phyloP scores from a whole-genome alignment of 2,113 vertebrate species.

The Hyla sarda region DNA sequence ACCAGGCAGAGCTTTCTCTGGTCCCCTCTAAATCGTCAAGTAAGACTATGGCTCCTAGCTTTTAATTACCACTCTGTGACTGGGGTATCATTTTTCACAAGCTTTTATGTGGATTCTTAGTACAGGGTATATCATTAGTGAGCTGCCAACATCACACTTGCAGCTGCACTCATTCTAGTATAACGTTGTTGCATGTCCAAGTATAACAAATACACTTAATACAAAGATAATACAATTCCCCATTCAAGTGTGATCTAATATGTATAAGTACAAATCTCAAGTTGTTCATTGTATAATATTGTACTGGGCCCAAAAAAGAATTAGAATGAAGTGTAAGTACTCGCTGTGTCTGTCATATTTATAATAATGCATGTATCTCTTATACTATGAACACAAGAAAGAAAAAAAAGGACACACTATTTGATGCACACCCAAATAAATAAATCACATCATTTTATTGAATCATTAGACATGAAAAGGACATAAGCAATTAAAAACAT shows the following conservation, averaged over 20 bases:
- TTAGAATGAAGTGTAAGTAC: too few relatives aligned
- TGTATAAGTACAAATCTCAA: neutral
- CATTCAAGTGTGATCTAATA: neutral
- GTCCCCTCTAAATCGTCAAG: conserved; percentile 15
- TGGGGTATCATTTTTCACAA: conserved; percentile 44
- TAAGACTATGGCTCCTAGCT: conserved; percentile 58
- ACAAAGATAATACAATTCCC: conserved; percentile 4
- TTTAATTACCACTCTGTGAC: conserved; percentile 64
- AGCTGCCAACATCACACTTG: conserved; percentile 5
- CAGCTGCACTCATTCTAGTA: conserved; percentile 41
- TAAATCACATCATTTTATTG: too few relatives aligned
- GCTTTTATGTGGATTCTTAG: conserved; percentile 59
- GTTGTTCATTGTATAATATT: conserved; percentile 3
- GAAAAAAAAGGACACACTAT: too few relatives aligned
- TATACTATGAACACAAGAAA: too few relatives aligned
- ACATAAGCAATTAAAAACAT: too few relatives aligned
- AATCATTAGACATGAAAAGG: too few relatives aligned
- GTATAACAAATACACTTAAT: neutral
- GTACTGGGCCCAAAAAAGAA: too few relatives aligned
- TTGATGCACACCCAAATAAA: too few relatives aligned
- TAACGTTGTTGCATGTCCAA: neutral
- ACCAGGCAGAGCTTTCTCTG: neutral
- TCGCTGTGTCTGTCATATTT: too few relatives aligned
- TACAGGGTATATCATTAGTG: neutral
- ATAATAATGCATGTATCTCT: too few relatives aligned